Percentiles rank a stretch among this genome's conserved stretches.
These are phyloP conservation scores for Carposina sasakii DNA, from an alignment of 1,140 invertebrate species.

Conservation along the genomic window DNA sequence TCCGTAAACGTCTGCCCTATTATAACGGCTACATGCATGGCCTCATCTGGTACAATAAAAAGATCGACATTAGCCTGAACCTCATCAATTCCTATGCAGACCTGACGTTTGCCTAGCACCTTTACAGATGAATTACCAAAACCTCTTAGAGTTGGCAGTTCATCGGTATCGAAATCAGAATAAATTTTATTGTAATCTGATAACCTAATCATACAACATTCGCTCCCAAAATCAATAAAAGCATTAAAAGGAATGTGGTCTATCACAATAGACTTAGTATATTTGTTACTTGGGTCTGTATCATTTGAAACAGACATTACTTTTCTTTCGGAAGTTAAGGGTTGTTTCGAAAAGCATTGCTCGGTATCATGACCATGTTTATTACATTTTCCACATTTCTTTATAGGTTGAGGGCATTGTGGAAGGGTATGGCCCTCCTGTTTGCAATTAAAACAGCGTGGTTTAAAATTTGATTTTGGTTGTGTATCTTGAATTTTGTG, in stretches of 20 bases:
- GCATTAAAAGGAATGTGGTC: slow-evolving; percentile 1
- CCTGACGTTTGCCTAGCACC: slow-evolving; percentile 3
- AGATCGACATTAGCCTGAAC: neutral
- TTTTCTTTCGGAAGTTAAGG: slow-evolving; percentile 1
- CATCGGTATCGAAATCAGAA: neutral
- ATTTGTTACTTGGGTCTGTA: slow-evolving; percentile 5
- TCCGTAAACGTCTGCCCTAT: slow-evolving; percentile 12
- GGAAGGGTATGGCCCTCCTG: neutral
- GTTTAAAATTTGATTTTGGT: neutral
- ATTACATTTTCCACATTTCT: slow-evolving; percentile 7
- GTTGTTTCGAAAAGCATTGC: slow-evolving; percentile 4
- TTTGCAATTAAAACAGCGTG: slow-evolving; percentile 11
- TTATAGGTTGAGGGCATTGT: slow-evolving; percentile 3
- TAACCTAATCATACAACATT: slow-evolving; percentile 10
- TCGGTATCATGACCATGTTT: slow-evolving; percentile 7
- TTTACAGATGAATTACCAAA: slow-evolving; percentile 9
- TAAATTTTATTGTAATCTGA: slow-evolving; percentile 9
- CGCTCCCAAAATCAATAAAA: slow-evolving; percentile 16
- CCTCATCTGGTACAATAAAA: slow-evolving; percentile 9
- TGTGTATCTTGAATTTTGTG: neutral
- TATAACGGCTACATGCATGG: neutral
- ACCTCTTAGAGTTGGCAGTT: slow-evolving; percentile 8
- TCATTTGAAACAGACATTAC: slow-evolving; percentile 2
- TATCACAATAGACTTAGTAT: slow-evolving; percentile 4
- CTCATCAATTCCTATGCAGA: neutral